Evolutionary conservation across 2,797 vertebrate genomes (phyloP).

Genomic region (Hemibagrus guttatus): DNA sequence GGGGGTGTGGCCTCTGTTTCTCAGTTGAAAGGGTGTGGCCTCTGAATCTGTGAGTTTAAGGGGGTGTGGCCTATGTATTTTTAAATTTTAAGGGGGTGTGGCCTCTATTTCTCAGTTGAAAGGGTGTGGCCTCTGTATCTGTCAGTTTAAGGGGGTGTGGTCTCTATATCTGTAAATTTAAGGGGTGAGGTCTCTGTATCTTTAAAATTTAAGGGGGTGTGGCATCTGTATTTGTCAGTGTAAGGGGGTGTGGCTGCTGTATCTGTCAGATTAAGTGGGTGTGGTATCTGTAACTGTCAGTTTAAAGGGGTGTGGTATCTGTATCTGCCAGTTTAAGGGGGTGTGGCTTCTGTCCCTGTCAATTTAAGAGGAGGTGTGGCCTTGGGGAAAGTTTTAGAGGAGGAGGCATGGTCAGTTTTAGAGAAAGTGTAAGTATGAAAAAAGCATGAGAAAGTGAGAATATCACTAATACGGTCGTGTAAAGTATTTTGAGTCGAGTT

Average conservation of each 20-base stretch:
- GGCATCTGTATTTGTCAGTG: background rate
- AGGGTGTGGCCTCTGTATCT: background rate
- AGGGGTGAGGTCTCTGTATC: background rate
- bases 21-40: no score
- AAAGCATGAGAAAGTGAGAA: no score
- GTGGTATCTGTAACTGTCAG: background rate
- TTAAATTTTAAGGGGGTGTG: no score
- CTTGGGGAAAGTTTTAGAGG: background rate
- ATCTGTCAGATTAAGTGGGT: background rate
- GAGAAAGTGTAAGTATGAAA: background rate
- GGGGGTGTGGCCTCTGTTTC: no score
- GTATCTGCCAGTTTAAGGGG: no score
- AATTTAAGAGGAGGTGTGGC: background rate
- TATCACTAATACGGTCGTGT: no score
- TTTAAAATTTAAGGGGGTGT: background rate
- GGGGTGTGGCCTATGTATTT: background rate
- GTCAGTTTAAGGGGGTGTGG: background rate
- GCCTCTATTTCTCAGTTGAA: no score
- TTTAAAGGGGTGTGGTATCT: no score
- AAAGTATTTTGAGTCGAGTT: background rate
- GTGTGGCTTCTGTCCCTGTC: background rate
- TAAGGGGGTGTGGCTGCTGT: background rate
- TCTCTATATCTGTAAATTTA: background rate
- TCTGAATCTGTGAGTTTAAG: background rate
- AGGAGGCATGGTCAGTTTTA: background rate